Evolutionary conservation across 2,797 vertebrate genomes (phyloP).

Genomic region (Streptopelia turtur): DNA sequence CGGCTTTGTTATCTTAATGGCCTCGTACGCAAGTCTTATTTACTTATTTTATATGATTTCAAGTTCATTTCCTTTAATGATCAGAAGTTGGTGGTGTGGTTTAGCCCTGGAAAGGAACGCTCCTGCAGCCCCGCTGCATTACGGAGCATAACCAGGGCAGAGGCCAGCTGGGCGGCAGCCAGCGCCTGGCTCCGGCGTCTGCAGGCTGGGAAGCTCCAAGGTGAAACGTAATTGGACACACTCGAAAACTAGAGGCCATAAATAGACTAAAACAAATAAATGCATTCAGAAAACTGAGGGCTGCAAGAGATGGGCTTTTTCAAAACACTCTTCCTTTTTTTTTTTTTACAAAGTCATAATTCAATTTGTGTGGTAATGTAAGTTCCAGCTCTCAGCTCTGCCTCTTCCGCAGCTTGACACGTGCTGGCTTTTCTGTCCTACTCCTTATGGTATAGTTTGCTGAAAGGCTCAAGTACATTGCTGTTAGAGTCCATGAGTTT

Average conservation of each 20-base stretch:
- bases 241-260: neutral
- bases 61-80: conserved; percentile 53
- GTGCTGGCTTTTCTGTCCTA: neutral
- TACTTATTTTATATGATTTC: neutral
- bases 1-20: neutral
- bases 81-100: neutral
- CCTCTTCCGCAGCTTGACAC: neutral
- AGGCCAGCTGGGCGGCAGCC: conserved; percentile 51
- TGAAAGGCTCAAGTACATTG: neutral
- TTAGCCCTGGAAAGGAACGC: conserved; percentile 21
- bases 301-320: neutral
- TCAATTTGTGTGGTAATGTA: neutral
- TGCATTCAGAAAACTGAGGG: neutral
- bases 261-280: conserved; percentile 46
- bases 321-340: neutral
- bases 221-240: conserved; percentile 27
- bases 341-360: neutral
- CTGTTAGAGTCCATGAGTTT: neutral
- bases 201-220: neutral
- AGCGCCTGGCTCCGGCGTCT: neutral
- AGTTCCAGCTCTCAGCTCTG: fast-evolving
- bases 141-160: neutral
- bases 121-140: neutral
- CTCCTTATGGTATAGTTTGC: neutral
- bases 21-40: neutral